Base-by-base conservation (phyloP, 2,113 vertebrate species). In the Motacilla alba region DNA sequence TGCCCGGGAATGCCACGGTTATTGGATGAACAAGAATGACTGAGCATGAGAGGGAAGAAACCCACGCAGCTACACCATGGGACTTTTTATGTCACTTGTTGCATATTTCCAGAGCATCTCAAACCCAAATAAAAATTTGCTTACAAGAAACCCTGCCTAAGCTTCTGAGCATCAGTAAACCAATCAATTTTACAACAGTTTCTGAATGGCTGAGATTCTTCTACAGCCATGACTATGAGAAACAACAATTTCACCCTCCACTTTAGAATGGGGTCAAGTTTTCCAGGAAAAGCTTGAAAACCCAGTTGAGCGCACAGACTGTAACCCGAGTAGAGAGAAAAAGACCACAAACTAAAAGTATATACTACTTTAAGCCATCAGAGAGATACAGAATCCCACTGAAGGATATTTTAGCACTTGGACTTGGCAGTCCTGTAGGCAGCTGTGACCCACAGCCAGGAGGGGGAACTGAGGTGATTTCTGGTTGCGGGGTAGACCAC, bases 401-500 rank as follows among this genome's bases (percentile, higher is more conserved):
- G 37, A 30, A 43, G 17, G 18, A 20, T 46, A 69, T 49, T 78
- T 79, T 19, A 73, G 28, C n/a, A 5, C 16, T 64, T n/a, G 28
- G 44, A 43, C 15, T 14, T 19, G 14, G 35, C 52, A 60, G 39
- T 47, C 31, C 49, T 27, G 18, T 8, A 31, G 23, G 63, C 52
- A 83, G 30, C 10, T 13, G 2, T 0, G 15, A 46, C 17, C 27
- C 23, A 26, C 37, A 92, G 18, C 6, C n/a, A 60, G 35, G 15
- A 93, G 33, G 11, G 6, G 15, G 7, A 37, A 50, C 21, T 4
- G 0, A 49, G 24, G 47, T 12, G 52, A 30, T 50, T 67, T 46
- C 43, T 81, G 20, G 4, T 21, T n/a, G 16, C 1, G 0, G 41
- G 14, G 20, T 5, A 76, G 20, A 26, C 7, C n/a, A 21, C 6